Base-by-base conservation (phyloP, 2,888 invertebrate species). In the Chorisops tibialis region DNA sequence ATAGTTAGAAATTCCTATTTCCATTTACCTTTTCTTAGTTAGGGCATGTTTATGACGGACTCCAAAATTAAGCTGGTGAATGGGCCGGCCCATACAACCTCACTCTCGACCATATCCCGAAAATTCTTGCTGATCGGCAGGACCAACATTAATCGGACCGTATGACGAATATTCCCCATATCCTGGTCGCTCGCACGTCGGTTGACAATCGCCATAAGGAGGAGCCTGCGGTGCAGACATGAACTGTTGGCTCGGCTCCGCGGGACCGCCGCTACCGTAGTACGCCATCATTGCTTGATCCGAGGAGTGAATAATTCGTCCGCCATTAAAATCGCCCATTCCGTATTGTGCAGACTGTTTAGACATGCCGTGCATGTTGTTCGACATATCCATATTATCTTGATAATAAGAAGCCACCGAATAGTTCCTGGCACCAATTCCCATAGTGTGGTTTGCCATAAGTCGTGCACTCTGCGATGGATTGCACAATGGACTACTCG, bases 301-400 rank as follows among this genome's bases (percentile, higher is more conserved):
- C n/a, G 35, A 30, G 16, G 50, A 6, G 11, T 18, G 38, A 11
- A 30, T 21, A 11, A 19, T 12, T 4, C 38, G 37, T 3, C 38
- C 52, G 21, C 38, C 52, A 52, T 38, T 38, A 19, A 52, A 7
- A 9, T 38, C 52, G 12, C 39, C 39, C 52, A 52, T 52, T 5
- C 38, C 12, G 18, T 39, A 52, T 4, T 38, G 52, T 2, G 38
- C 38, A 1, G 52, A 11, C 12, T 38, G 11, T 6, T 38, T 21
- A 4, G 12, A 19, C 38, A 52, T 11, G 6, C 35, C 16, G 4
- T 30, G 21, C 38, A 52, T 39, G 18, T 52, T 21, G 18, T 52
- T 21, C 4, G 30, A 16, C 6, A 18, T 14, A 4, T n/a, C 19
- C 19, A 52, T 39, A 39, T 3, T 21, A 21, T 38, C 18, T 11